Percentiles rank a stretch among this genome's conserved stretches.
phyloP scores from a whole-genome alignment of 1,140 invertebrate genomes.

The Trichomalopsis sarcophagae region DNA sequence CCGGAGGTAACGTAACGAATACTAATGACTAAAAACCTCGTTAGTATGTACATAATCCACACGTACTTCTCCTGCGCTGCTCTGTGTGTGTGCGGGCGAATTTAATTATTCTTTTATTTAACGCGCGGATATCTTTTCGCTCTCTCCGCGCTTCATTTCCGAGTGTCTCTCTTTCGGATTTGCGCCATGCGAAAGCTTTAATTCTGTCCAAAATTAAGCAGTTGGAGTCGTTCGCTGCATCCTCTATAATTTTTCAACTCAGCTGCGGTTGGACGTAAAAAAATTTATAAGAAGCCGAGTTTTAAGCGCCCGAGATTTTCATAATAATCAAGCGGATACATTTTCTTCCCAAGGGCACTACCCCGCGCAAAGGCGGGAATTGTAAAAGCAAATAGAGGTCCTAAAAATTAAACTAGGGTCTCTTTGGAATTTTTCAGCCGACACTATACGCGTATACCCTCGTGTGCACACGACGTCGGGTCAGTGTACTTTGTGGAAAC shows the following conservation, averaged over 20 bases:
- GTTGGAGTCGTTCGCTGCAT: too few species aligned
- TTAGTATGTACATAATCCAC: conserved; percentile 15
- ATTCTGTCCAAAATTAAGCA: too few species aligned
- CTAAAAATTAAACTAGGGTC: too few species aligned
- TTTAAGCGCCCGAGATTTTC: not conserved
- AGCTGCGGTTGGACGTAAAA: not conserved
- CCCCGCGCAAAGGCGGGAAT: not conserved
- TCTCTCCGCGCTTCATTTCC: too few species aligned
- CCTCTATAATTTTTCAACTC: not conserved
- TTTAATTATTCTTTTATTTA: not conserved
- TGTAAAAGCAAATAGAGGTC: not conserved
- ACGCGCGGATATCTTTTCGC: not conserved
- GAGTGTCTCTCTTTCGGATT: too few species aligned
- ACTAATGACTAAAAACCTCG: conserved; percentile 12
- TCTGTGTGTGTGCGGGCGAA: not conserved
- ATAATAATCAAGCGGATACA: conserved; percentile 17
- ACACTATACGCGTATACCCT: too few species aligned
- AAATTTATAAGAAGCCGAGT: not conserved
- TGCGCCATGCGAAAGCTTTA: too few species aligned
- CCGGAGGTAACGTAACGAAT: not conserved
- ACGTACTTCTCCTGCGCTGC: not conserved
- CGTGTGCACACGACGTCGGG: too few species aligned
- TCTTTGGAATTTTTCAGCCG: too few species aligned
- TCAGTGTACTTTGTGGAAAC: too few species aligned
- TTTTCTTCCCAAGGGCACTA: not conserved